A percentile compares a stretch with the other conserved stretches of the same genome.
These are phyloP conservation scores for Drosophila sp. DNA, from an alignment of 1,140 invertebrate genomes.

Conservation along the genomic window DNA sequence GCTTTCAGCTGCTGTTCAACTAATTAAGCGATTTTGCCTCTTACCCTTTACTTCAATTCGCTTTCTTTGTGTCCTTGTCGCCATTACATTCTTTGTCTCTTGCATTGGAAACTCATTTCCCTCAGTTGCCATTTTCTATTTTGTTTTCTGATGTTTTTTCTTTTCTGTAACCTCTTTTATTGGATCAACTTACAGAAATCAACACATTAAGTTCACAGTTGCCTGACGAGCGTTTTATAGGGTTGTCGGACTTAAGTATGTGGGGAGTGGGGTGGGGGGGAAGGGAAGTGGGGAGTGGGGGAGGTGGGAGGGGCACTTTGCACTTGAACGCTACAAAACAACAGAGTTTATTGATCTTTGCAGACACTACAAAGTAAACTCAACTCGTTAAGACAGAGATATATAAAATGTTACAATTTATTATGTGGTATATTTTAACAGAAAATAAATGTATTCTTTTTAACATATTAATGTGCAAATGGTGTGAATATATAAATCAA, in stretches of 20 bases:
- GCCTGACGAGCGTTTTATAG: neutral
- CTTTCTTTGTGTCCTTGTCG: conserved; percentile 14
- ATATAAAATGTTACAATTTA: too few relatives aligned
- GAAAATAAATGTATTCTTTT: too few relatives aligned
- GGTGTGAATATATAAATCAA: too few relatives aligned
- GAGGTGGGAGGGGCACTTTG: conserved; percentile 1
- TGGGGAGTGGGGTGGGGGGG: too few relatives aligned
- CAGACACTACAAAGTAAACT: conserved; percentile 25
- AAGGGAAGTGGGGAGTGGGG: too few relatives aligned
- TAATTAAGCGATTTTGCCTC: conserved; percentile 56
- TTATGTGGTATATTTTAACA: too few relatives aligned
- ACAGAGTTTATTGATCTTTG: conserved; percentile 43
- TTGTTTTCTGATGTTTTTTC: neutral
- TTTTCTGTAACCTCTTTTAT: conserved; percentile 23
- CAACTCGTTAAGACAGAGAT: too few relatives aligned
- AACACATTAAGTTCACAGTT: conserved; percentile 54
- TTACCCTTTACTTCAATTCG: conserved; percentile 3
- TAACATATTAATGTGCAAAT: too few relatives aligned
- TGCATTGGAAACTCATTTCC: conserved; percentile 54
- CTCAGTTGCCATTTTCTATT: conserved; percentile 19
- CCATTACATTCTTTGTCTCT: conserved; percentile 21
- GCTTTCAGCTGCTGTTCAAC: conserved; percentile 33
- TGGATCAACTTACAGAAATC: conserved; percentile 60
- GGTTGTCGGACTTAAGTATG: neutral
- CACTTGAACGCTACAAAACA: conserved; percentile 2